Percentiles rank a stretch among this genome's conserved stretches.
Conservation (phyloP, 2,888 invertebrate species). For the Elaeidobius kamerunicus region DNA sequence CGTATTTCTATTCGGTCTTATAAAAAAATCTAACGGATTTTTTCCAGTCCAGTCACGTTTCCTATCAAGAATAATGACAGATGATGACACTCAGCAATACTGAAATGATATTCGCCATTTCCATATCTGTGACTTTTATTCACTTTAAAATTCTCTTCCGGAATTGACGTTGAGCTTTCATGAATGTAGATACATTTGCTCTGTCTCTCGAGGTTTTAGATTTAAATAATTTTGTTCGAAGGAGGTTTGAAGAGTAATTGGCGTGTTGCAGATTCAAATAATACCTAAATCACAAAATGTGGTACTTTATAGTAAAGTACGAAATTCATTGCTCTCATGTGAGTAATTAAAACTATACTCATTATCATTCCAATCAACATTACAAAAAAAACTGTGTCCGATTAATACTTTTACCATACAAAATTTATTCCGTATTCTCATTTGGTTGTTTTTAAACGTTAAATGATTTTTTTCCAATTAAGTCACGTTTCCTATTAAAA, state of each 20-base stretch:
- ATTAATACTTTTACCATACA: no score
- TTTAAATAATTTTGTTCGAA: not conserved
- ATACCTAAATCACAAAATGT: no score
- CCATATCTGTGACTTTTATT: slow-evolving; percentile 18
- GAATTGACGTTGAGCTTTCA: slow-evolving; percentile 5
- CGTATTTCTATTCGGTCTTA: not conserved
- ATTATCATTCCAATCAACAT: no score
- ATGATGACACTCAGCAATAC: slow-evolving; percentile 1
- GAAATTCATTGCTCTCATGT: no score
- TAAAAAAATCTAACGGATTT: not conserved
- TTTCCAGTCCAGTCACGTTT: slow-evolving; percentile 2
- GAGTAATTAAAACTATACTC: no score
- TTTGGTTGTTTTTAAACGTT: not conserved
- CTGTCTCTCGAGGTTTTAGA: not conserved
- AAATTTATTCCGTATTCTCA: not conserved
- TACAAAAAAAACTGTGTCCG: no score
- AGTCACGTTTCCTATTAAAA: slow-evolving; percentile 3
- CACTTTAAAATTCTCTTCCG: slow-evolving; percentile 19
- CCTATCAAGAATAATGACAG: slow-evolving; percentile 9
- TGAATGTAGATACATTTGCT: slow-evolving; percentile 3
- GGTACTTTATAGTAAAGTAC: no score
- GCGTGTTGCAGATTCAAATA: no score
- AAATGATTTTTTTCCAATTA: not conserved
- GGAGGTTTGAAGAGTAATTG: no score
- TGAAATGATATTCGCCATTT: slow-evolving; percentile 6